Evolutionary conservation across 2,888 invertebrate species (phyloP), one percentile per base, ranked within the genome.

Genomic region (Clanis bilineata): DNA sequence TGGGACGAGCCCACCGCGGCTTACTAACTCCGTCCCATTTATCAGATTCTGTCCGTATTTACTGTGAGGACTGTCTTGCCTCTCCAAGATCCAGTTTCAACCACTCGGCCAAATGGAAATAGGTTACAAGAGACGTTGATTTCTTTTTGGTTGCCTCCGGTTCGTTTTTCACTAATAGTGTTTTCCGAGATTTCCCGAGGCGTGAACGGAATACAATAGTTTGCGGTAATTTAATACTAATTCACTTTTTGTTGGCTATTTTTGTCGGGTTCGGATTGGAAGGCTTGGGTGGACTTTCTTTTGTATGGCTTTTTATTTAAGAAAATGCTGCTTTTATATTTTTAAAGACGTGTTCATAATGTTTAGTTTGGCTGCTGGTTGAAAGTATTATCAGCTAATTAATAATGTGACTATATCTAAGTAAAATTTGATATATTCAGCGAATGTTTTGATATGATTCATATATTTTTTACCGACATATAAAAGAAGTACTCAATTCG

Each of bases 91-190:
- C 55, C 45, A 44, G 59, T 59, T 59, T 59, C 59, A 55, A 56
- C 56, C 56, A 59, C 59, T 59, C 44, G 23, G 59, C 59, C 44
- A 59, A 59, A 59, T 59, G 59, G 56, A 59, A 59, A 59, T 59
- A 32, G 59, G 44, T 32, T 41, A 38, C 59, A 59, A 45, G 36
- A 56, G 55, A 38, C 44, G 56, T 56, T 59, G 56, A 47, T 59
- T 59, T 43, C 21, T 43, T 43, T 41, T 57, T 56, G 41, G 55
- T 56, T 56, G 36, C 23, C 38, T 56, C 28, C 56, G 10, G 44
- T 59, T 59, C 59, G 56, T 59, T 59, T 56, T 38, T 56, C 59
- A 45, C 59, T 59, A 59, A 59, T 59, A 56, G 56, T 56, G 55
- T 59, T 56, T 56, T 45, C 38, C 36, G 44, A 43, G 44, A 43